Evolutionary conservation across 2,888 invertebrate species (phyloP).

Genomic region (Andrena dorsata): DNA sequence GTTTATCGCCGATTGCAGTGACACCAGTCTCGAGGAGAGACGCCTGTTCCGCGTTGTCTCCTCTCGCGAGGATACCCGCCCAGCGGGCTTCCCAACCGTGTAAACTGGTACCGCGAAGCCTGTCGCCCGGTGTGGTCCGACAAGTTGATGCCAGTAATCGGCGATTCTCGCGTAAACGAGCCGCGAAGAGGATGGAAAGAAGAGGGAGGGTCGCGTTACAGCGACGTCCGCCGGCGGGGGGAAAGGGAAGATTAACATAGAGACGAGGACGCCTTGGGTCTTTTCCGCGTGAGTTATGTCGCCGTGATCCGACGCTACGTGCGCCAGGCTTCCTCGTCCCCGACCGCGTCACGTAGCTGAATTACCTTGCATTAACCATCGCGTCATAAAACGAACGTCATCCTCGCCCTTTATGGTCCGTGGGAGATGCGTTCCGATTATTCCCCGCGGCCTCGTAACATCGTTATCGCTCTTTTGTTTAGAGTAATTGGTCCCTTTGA

Average conservation of each 20-base stretch:
- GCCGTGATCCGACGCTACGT: constrained; percentile 41
- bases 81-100: constrained; percentile 1
- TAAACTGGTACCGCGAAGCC: constrained; percentile 29
- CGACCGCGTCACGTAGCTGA: constrained; percentile 11
- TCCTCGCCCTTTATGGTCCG: constrained; percentile 24
- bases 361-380: constrained; percentile 52
- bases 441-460: constrained; percentile 4
- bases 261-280: constrained; percentile 75
- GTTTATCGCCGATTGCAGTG: constrained; percentile 30
- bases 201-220: constrained; percentile 9
- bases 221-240: constrained; percentile 7
- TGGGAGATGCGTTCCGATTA: constrained; percentile 5
- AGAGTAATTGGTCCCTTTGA: constrained; percentile 32
- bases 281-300: constrained; percentile 74
- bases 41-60: constrained; percentile 2
- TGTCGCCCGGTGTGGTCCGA: constrained; percentile 67
- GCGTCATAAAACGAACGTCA: constrained; percentile 36
- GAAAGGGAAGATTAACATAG: constrained; percentile 77
- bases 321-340: neutral
- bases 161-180: constrained; percentile 57
- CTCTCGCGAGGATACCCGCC: neutral
- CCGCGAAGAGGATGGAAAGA: constrained; percentile 30
- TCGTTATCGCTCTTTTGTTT: constrained; percentile 2
- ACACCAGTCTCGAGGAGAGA: neutral
- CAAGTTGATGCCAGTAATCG: constrained; percentile 63